A percentile compares a stretch with the other conserved stretches of the same genome.
Conservation (phyloP, 2,113 vertebrate species). For the Lagopus muta region DNA sequence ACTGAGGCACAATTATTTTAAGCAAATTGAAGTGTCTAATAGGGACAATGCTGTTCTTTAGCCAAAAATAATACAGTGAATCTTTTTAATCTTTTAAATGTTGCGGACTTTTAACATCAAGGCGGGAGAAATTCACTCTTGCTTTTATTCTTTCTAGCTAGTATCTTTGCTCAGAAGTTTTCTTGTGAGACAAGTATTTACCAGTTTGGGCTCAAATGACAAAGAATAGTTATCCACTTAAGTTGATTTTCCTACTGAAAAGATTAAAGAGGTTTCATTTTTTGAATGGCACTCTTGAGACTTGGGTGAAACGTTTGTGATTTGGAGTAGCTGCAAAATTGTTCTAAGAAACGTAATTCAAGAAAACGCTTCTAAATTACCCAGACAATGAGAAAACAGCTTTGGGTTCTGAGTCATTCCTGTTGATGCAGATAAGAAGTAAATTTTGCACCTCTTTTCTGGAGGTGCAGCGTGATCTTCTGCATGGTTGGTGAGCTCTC, state of each 20-base stretch:
- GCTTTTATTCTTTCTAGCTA: background rate
- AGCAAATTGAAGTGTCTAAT: slow-evolving; percentile 38
- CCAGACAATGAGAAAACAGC: background rate
- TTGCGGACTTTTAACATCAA: background rate
- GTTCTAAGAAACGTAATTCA: background rate
- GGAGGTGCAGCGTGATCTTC: background rate
- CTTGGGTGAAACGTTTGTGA: slow-evolving; percentile 19
- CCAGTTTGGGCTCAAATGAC: background rate
- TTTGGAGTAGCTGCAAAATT: slow-evolving; percentile 15
- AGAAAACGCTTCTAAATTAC: background rate
- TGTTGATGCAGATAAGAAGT: background rate
- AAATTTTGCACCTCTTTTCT: background rate
- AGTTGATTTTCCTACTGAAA: slow-evolving; percentile 50
- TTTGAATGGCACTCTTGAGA: slow-evolving; percentile 33
- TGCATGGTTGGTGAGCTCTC: background rate
- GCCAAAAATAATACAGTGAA: slow-evolving; percentile 14
- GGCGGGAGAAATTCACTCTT: background rate
- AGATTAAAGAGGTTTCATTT: slow-evolving; percentile 34
- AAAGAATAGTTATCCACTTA: slow-evolving; percentile 36
- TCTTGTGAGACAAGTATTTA: slow-evolving; percentile 7
- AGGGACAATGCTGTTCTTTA: slow-evolving; percentile 7
- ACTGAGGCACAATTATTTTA: slow-evolving; percentile 55
- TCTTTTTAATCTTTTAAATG: background rate
- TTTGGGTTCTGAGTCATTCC: background rate
- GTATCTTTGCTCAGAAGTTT: slow-evolving; percentile 2